Conservation (phyloP, 53 echinoderm and acorn worm species). For the Arbacia lixula region DNA sequence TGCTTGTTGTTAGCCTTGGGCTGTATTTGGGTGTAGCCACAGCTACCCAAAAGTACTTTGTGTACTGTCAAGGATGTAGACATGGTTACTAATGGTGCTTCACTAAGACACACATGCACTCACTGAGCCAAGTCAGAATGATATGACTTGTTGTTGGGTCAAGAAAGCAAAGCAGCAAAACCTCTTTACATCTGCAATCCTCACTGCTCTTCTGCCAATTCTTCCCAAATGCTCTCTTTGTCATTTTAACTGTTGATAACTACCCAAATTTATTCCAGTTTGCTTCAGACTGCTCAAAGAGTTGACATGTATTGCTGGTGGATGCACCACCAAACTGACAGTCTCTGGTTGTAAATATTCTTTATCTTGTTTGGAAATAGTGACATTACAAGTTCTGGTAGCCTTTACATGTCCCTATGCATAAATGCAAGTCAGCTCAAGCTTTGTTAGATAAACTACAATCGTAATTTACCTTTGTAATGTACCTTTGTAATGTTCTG, state of each 20-base stretch:
- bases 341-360: conserved; percentile 53
- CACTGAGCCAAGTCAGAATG: conserved; percentile 40
- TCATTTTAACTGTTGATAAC: conserved; percentile 36
- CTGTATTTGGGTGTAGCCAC: no score
- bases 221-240: conserved; percentile 46
- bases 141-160: conserved; percentile 6
- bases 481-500: neutral
- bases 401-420: conserved; percentile 21
- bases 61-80: neutral
- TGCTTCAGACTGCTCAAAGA: conserved; percentile 44
- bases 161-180: conserved; percentile 34
- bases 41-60: conserved; percentile 8
- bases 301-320: conserved; percentile 53
- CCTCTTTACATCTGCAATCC: conserved; percentile 21
- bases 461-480: conserved; percentile 10
- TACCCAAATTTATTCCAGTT: conserved; percentile 36
- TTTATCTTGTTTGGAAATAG: conserved; percentile 29
- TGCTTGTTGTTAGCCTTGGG: no score
- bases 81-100: conserved; percentile 46
- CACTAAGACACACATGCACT: conserved; percentile 64
- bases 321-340: conserved; percentile 39
- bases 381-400: conserved; percentile 14
- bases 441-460: neutral
- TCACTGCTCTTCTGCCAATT: conserved; percentile 22
- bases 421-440: conserved; percentile 12